Conservation (phyloP, 2,797 vertebrate genomes). For the Pachyuromys duprasi region DNA sequence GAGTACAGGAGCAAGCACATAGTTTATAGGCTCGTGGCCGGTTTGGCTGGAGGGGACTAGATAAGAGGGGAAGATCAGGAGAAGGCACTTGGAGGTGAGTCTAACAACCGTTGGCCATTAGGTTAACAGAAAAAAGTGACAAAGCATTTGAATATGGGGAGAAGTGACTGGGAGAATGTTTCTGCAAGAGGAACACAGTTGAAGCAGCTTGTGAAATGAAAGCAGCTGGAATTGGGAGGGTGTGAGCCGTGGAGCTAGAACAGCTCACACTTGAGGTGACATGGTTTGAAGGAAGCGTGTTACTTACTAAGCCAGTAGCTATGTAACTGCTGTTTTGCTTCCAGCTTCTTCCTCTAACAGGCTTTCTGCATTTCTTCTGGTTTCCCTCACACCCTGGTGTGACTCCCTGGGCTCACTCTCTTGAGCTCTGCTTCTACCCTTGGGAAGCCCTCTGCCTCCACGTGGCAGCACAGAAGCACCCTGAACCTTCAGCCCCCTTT, state of each 20-base stretch:
- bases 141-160: background rate
- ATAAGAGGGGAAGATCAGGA: background rate
- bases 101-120: background rate
- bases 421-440: too few relatives aligned
- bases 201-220: slow-evolving; percentile 11
- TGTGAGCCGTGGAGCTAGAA: background rate
- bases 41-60: background rate
- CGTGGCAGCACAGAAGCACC: background rate
- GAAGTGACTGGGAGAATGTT: background rate
- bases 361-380: background rate
- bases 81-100: background rate
- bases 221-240: background rate
- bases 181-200: background rate
- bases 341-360: background rate
- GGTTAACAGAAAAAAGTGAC: background rate
- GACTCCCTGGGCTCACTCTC: background rate
- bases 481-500: background rate
- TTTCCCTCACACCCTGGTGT: background rate
- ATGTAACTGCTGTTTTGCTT: too few relatives aligned
- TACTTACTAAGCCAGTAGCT: too few relatives aligned
- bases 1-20: background rate
- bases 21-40: background rate
- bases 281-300: background rate
- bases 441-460: background rate
- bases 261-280: background rate